phyloP scores from a whole-genome alignment of 2,113 vertebrate species.

The Lathamus discolor region DNA sequence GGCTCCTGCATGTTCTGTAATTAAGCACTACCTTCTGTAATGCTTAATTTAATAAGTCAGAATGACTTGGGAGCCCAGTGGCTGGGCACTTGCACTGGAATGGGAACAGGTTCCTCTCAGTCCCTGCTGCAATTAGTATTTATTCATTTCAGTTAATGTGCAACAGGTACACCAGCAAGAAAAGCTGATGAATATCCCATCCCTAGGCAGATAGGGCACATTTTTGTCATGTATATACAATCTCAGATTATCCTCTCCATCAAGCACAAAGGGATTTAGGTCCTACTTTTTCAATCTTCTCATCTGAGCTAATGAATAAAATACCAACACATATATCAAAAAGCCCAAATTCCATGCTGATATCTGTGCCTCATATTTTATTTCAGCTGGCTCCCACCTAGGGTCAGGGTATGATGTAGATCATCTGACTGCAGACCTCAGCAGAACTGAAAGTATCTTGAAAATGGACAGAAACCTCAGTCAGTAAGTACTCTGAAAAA shows the following conservation, averaged over 20 bases:
- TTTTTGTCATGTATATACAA: neutral
- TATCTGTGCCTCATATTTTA: neutral
- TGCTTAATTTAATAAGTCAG: neutral
- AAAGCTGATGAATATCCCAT: neutral
- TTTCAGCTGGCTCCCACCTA: neutral
- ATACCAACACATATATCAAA: neutral
- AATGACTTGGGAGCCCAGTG: neutral
- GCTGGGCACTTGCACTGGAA: neutral
- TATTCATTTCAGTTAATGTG: neutral
- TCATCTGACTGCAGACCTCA: neutral
- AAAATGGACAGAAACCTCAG: neutral
- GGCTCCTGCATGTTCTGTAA: neutral
- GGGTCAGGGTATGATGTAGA: neutral
- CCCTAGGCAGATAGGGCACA: neutral
- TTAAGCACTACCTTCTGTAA: neutral
- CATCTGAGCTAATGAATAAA: neutral
- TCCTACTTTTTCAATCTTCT: neutral
- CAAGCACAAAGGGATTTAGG: neutral
- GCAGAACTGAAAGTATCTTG: neutral
- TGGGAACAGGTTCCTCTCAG: neutral
- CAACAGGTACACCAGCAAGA: neutral
- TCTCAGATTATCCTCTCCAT: neutral
- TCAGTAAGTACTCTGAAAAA: neutral
- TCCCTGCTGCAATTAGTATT: neutral
- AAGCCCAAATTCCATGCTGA: neutral